phyloP scores from a whole-genome alignment of 2,797 vertebrate species.

The Fringilla coelebs region DNA sequence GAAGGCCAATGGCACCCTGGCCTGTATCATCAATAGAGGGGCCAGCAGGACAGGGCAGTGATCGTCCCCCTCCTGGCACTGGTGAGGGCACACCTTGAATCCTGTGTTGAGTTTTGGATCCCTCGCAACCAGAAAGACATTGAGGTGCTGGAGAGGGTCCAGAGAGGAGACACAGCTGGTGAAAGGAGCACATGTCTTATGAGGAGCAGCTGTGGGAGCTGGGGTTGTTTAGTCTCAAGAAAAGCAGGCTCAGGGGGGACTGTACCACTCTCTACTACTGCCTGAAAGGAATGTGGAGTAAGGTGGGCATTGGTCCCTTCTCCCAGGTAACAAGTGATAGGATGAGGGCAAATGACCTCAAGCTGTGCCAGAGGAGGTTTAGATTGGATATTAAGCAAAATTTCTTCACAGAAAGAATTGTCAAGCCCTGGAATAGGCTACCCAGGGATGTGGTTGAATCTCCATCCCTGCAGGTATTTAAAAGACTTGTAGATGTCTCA shows the following conservation, averaged over 20 bases:
- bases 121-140: neutral
- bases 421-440: neutral
- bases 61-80: rapidly evolving
- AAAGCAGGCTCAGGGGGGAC: neutral
- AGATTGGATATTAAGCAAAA: neutral
- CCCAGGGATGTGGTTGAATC: neutral
- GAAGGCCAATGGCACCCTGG: neutral
- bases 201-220: neutral
- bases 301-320: neutral
- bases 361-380: neutral
- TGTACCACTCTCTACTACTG: neutral
- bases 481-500: rapidly evolving
- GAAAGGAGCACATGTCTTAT: neutral
- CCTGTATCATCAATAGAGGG: neutral
- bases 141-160: neutral
- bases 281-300: neutral
- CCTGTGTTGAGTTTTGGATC: neutral
- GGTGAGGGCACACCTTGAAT: neutral
- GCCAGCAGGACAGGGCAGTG: neutral
- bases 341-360: neutral
- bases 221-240: neutral
- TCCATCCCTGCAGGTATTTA: neutral
- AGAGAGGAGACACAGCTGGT: neutral
- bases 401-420: neutral
- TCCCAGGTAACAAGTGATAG: neutral